These are phyloP conservation scores for Actenoides lindsayi DNA, from an alignment of 2,113 vertebrate genomes.

Conservation along the genomic window DNA sequence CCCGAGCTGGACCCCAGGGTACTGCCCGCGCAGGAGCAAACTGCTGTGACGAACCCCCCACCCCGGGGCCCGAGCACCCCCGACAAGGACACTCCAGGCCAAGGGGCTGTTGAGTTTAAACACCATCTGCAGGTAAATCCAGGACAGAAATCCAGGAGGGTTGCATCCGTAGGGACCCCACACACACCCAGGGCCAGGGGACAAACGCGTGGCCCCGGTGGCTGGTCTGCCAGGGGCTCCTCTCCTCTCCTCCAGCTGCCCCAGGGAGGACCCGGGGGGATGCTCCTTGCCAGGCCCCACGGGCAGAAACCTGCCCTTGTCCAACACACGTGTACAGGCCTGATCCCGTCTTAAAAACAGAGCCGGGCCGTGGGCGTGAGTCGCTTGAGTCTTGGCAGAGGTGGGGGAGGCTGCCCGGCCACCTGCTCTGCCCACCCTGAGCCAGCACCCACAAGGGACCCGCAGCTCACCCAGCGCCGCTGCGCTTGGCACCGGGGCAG, in stretches of 20 bases:
- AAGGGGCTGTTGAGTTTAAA: neutral
- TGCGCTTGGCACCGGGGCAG: neutral
- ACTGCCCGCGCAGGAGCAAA: neutral
- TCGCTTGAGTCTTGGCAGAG: neutral
- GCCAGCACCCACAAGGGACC: neutral
- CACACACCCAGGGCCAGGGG: neutral
- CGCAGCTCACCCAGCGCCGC: neutral
- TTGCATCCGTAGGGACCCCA: neutral
- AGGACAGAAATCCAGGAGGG: neutral
- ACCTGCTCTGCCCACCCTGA: neutral
- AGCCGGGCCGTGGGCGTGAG: neutral
- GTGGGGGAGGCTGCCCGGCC: neutral
- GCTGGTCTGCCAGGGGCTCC: neutral
- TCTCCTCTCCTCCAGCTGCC: neutral
- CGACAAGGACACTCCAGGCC: fast-evolving
- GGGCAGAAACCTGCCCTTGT: neutral
- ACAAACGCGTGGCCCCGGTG: neutral
- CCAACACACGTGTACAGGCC: neutral
- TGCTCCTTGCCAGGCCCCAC: neutral
- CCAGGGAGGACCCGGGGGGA: neutral
- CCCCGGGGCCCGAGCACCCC: fast-evolving
- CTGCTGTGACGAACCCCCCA: no score
- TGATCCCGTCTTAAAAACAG: neutral
- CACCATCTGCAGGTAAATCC: neutral
- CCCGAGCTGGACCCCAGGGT: neutral